phyloP scores from a whole-genome alignment of 2,888 invertebrate genomes.

The Venusia cambrica region DNA sequence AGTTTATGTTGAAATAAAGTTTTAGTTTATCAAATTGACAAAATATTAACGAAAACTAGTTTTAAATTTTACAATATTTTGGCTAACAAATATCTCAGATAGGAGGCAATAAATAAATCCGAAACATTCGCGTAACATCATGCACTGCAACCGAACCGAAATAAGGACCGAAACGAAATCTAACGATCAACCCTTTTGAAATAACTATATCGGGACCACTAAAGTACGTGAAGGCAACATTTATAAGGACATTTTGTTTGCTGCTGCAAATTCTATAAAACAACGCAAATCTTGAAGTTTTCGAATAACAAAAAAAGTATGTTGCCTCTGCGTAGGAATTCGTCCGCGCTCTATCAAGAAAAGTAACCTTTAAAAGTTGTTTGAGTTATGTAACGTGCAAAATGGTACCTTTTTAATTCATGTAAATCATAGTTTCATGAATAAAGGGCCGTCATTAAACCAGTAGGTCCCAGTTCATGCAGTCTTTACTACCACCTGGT shows the following conservation, averaged over 20 bases:
- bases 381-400: constrained; percentile 11
- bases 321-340: constrained; percentile 44
- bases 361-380: constrained; percentile 26
- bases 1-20: no score
- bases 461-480: constrained; percentile 13
- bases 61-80: neutral
- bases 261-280: no score
- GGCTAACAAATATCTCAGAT: constrained; percentile 18
- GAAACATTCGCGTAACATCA: constrained; percentile 36
- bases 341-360: constrained; percentile 35
- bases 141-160: constrained; percentile 67
- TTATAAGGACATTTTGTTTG: no score
- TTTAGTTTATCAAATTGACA: no score
- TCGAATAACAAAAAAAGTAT: constrained; percentile 5
- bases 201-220: constrained; percentile 62
- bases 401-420: no score
- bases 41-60: neutral
- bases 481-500: neutral
- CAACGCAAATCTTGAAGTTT: no score
- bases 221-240: constrained; percentile 51
- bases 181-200: constrained; percentile 82
- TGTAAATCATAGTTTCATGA: neutral
- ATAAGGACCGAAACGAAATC: constrained; percentile 54
- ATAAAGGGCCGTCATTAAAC: no score
- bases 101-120: constrained; percentile 4